Base-by-base conservation (phyloP, 2,888 invertebrate species). In the Serrognathus titanus region DNA sequence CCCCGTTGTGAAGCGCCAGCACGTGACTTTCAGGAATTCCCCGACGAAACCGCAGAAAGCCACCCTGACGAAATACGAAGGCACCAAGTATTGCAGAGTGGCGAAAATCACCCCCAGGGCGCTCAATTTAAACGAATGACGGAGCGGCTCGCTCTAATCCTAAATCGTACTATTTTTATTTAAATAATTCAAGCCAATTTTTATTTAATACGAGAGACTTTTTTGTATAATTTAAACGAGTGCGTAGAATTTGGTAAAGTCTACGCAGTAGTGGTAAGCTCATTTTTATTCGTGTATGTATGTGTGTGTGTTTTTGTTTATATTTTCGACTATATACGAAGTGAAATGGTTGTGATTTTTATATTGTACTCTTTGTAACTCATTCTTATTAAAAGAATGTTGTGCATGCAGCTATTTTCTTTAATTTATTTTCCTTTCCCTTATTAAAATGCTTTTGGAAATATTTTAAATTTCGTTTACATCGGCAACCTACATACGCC, bases 51-150 rank as follows among this genome's bases (percentile, higher is more conserved):
- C 80, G 13, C 82, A 83, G 62, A 81, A 83, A 67, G 81, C 85
- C 2, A 78, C 84, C 5, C 75, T 78, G 46, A 81, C 80, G 49
- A 85, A 85, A 69, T 85, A 84, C 74, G 79, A 78, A 51, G 69
- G 67, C 24, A 60, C 61, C 0, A 71, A 70, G 53, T 75, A 71
- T 53, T 61, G 66, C 20, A 63, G 60, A 41, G 74, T 75, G 41
- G 71, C 73, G 6, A 55, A 69, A 2, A 24, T 70, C 35, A 68
- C 65, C 48, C 73, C 74, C 0, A 69, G 65, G 57, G 11, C 36
- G 35, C 50, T 59, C n/a, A 13, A 47, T 52, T 45, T 64, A 24
- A 60, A 61, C 7, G 54, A 53, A 10, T 38, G 24, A 31, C 6
- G 13, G 11, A 31, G 24, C 7, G 6, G n/a, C 24, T 31, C 24